These are phyloP conservation scores for Umimayanthus kanabou DNA, from an alignment of 92 coral and sea anemone genomes.

Conservation along the genomic window DNA sequence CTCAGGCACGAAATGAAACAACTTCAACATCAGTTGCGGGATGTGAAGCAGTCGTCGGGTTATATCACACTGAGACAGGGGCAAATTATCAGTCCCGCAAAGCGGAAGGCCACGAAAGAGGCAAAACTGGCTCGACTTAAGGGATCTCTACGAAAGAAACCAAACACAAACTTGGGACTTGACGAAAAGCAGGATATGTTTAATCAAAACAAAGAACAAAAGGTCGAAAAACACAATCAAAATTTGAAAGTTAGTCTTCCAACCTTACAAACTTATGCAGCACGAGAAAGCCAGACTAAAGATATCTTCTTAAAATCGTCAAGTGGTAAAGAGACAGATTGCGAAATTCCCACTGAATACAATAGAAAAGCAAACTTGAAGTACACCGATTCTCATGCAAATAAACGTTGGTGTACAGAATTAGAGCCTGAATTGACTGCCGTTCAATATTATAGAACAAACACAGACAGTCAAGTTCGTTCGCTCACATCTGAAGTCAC, in stretches of 20 bases:
- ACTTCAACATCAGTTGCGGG: slow-evolving; percentile 74
- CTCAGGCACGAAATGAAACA: slow-evolving; percentile 84
- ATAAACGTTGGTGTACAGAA: slow-evolving; percentile 13
- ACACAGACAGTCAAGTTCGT: not conserved
- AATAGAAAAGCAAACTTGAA: slow-evolving; percentile 39
- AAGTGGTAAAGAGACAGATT: slow-evolving; percentile 4
- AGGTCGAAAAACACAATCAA: not conserved
- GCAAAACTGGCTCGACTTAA: slow-evolving; percentile 9
- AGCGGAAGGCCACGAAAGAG: slow-evolving; percentile 26
- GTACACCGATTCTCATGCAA: slow-evolving; percentile 30
- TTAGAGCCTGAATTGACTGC: not conserved
- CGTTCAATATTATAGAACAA: not conserved
- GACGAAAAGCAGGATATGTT: not conserved
- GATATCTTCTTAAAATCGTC: not conserved
- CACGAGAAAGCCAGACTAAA: slow-evolving; percentile 1
- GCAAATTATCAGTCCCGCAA: slow-evolving; percentile 9
- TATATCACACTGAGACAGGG: slow-evolving; percentile 34
- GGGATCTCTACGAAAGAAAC: slow-evolving; percentile 16
- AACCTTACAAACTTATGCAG: not conserved
- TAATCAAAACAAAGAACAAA: not conserved
- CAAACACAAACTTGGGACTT: not conserved
- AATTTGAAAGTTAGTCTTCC: slow-evolving; percentile 3
- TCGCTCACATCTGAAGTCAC: slow-evolving; percentile 1
- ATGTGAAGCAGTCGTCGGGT: slow-evolving; percentile 81
- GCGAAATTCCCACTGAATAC: slow-evolving; percentile 38